Conservation (phyloP, 53 echinoderm and acorn worm species). For the Echinometra lucunter region DNA sequence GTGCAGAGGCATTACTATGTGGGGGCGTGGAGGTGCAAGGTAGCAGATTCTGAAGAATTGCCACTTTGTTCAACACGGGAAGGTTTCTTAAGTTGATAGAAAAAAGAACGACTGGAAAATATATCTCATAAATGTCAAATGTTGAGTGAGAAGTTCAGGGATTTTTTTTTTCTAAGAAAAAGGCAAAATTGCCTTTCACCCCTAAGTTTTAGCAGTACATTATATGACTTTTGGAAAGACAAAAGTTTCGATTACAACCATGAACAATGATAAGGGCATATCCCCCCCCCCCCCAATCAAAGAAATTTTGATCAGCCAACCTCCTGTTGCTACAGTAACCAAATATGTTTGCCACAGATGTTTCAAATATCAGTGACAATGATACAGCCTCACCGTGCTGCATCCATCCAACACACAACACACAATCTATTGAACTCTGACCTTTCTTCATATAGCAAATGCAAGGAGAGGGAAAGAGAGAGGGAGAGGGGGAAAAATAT, state of each 20-base stretch:
- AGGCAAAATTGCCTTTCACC: too few relatives aligned
- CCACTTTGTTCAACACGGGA: too few relatives aligned
- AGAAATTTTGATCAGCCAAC: background rate
- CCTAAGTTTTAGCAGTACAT: too few relatives aligned
- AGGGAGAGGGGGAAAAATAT: background rate
- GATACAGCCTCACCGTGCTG: background rate
- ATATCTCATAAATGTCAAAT: too few relatives aligned
- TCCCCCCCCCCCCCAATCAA: too few relatives aligned
- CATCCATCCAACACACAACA: background rate
- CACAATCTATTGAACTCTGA: conserved; percentile 13
- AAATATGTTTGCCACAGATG: conserved; percentile 41
- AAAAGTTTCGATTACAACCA: too few relatives aligned
- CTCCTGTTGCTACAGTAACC: conserved; percentile 34
- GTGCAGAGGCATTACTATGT: background rate
- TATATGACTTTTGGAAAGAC: too few relatives aligned
- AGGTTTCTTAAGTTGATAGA: too few relatives aligned
- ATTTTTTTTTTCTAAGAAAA: too few relatives aligned
- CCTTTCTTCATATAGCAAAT: background rate
- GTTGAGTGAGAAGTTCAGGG: too few relatives aligned
- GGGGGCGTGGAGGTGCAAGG: background rate
- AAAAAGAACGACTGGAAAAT: too few relatives aligned
- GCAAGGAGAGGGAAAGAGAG: background rate
- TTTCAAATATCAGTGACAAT: background rate
- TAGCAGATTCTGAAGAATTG: background rate
- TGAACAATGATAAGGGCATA: too few relatives aligned